Base-by-base conservation (phyloP, 2,888 invertebrate genomes). In the Epinotia demarniana region DNA sequence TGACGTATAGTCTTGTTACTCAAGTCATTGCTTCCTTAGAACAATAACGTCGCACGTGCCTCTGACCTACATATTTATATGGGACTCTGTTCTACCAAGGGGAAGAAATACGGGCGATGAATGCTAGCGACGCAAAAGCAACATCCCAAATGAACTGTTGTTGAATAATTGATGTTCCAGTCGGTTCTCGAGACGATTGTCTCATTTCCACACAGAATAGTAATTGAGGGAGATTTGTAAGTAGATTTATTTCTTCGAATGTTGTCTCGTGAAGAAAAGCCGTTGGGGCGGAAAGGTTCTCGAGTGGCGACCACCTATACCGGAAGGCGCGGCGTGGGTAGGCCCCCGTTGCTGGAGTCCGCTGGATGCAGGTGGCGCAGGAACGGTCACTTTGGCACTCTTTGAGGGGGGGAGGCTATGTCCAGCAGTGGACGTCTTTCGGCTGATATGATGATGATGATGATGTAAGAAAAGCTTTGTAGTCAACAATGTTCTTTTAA, bases 151-250 rank as follows among this genome's bases (percentile, higher is more conserved):
- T 83, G 83, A 85, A 85, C 82, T 76, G 80, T 80, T 78, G 77
- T 80, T 83, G 86, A 85, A 86, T 86, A 84, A 85, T 86, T 85
- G 81, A 86, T 86, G 81, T 79, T 78, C 77, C 76, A 77, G 79
- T 78, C 78, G 75, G 60, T 73, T 77, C 75, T 72, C 68, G 33
- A 76, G 77, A 62, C 77, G 75, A 76, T 76, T 75, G 77, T 75
- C 70, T 73, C 70, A 72, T 75, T 76, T 62, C 39, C 55, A 66
- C 77, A 77, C 18, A 77, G 77, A 77, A 62, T 73, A 73, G 68
- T 49, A 19, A 75, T 66, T 68, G 60, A 39, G 55, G n/a, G 13
- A 72, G 72, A 71, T 62, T 71, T 69, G 69, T 27, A 46, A 46
- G 23, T 69, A 46, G 58, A 69, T 60, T 46, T 69, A 23, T 46